These are phyloP conservation scores for Sitta carolinensis DNA, from an alignment of 2,797 vertebrate genomes.

Conservation along the genomic window DNA sequence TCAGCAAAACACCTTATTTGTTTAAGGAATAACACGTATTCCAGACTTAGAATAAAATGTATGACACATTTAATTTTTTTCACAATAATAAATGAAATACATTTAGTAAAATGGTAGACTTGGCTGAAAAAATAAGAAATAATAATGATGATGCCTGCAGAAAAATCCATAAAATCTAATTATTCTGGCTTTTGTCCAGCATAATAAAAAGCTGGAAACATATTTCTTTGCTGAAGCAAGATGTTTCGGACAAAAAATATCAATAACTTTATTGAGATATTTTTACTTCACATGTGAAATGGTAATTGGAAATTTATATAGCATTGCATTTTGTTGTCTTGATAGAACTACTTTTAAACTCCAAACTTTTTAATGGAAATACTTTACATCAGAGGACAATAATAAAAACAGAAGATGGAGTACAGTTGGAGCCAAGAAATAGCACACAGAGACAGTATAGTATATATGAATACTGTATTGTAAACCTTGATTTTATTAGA, in stretches of 20 bases:
- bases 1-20: neutral
- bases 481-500: neutral
- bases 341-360: neutral
- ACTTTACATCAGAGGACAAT: neutral
- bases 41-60: neutral
- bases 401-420: neutral
- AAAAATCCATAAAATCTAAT: constrained; percentile 36
- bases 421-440: neutral
- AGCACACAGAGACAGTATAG: neutral
- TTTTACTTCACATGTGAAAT: neutral
- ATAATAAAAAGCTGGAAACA: neutral
- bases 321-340: neutral
- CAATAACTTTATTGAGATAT: neutral
- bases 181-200: constrained; percentile 25
- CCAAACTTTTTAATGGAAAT: neutral
- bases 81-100: constrained; percentile 9
- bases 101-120: neutral
- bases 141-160: neutral
- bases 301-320: neutral
- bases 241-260: neutral
- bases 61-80: neutral
- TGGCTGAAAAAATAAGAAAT: constrained; percentile 12
- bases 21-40: neutral
- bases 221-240: constrained; percentile 5
- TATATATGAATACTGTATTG: neutral